These are phyloP conservation scores for Cochlearius cochlearius DNA, from an alignment of 2,113 vertebrate species.

Conservation along the genomic window DNA sequence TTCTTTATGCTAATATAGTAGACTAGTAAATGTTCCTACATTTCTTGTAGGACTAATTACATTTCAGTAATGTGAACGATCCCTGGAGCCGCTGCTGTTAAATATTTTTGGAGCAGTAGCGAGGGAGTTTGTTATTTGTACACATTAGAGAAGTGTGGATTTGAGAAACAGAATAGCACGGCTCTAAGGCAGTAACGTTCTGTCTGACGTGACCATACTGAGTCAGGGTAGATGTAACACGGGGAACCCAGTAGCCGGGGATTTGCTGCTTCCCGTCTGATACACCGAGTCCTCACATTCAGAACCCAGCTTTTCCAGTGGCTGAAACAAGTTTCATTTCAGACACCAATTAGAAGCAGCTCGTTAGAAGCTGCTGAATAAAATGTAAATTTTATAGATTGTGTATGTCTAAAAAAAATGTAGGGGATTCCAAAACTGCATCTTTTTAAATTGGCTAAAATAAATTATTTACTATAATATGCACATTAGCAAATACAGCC, in stretches of 20 bases:
- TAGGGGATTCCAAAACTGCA: not conserved
- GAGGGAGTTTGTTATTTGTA: slow-evolving; percentile 50
- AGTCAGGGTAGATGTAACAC: not conserved
- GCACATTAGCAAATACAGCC: not conserved
- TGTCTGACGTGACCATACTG: not conserved
- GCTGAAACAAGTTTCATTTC: not conserved
- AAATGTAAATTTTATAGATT: not conserved
- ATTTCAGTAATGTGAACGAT: slow-evolving; percentile 49
- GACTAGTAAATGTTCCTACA: slow-evolving; percentile 7
- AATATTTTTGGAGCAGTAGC: slow-evolving; percentile 23
- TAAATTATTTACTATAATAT: not conserved
- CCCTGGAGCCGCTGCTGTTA: slow-evolving; percentile 32
- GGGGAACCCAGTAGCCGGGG: not conserved
- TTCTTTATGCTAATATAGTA: slow-evolving; percentile 42
- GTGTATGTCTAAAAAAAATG: not conserved
- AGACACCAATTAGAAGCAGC: not conserved
- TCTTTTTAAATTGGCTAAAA: not conserved
- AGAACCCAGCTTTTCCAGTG: not conserved
- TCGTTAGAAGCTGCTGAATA: not conserved
- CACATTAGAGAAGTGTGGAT: slow-evolving; percentile 3
- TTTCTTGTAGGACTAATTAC: slow-evolving; percentile 54
- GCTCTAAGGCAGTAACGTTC: not conserved
- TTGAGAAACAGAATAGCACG: not conserved
- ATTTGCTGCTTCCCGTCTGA: not conserved
- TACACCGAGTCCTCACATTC: not conserved